phyloP scores from a whole-genome alignment of 2,113 vertebrate genomes.

The Dasyornis broadbenti region DNA sequence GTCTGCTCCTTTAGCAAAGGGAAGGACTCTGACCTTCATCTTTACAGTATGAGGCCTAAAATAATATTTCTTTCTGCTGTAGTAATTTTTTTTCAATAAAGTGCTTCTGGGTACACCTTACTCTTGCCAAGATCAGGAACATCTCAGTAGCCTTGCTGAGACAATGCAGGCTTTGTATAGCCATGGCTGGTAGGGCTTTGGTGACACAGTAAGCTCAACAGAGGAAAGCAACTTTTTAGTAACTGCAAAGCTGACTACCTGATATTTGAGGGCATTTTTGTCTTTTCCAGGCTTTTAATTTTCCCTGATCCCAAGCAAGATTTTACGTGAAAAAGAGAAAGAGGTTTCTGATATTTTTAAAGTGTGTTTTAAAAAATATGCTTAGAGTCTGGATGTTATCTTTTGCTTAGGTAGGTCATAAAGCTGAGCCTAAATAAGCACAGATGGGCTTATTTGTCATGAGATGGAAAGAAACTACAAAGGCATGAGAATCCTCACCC shows the following conservation, averaged over 20 bases:
- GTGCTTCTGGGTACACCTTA: slow-evolving; percentile 66
- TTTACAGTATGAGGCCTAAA: slow-evolving; percentile 23
- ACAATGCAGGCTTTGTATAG: slow-evolving; percentile 84
- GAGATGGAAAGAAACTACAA: not conserved
- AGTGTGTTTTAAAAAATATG: not conserved
- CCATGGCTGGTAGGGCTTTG: slow-evolving; percentile 62
- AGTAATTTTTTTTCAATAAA: slow-evolving; percentile 53
- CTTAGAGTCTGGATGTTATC: not conserved
- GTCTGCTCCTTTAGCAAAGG: not conserved
- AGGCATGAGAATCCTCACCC: not conserved
- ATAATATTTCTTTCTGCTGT: slow-evolving; percentile 62
- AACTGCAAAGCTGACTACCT: slow-evolving; percentile 29
- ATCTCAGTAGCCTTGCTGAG: slow-evolving; percentile 68
- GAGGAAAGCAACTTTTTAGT: slow-evolving; percentile 51
- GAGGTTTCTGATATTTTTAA: not conserved
- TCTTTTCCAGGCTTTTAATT: not conserved
- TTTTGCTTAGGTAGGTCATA: not conserved
- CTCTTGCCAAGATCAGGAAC: slow-evolving; percentile 70
- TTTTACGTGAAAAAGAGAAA: not conserved
- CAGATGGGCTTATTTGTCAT: not conserved
- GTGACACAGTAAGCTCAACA: slow-evolving; percentile 65
- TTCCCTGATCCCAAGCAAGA: not conserved
- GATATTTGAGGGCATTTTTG: not conserved
- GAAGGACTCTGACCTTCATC: not conserved
- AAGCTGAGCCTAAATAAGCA: not conserved